Evolutionary conservation across 2,113 vertebrate genomes (phyloP).

Genomic region (Origma solitaria): DNA sequence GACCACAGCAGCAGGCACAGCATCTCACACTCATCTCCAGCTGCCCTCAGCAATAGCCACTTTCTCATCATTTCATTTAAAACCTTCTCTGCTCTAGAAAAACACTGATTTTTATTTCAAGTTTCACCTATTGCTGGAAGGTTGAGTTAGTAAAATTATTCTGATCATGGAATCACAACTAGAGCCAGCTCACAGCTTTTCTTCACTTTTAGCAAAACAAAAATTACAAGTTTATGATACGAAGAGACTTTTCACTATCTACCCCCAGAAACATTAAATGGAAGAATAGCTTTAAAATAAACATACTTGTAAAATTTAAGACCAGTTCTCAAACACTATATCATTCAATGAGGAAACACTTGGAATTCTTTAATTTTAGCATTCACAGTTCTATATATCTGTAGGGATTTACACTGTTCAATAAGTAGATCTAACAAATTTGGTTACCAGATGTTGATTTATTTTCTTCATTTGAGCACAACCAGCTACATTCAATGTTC

Average conservation of each 20-base stretch:
- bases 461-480: background rate
- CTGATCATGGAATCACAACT: background rate
- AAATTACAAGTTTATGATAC: background rate
- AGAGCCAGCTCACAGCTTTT: background rate
- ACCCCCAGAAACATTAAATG: background rate
- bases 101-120: background rate
- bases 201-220: background rate
- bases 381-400: background rate
- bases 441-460: background rate
- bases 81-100: background rate
- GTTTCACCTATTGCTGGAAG: background rate
- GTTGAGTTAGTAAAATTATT: background rate
- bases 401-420: background rate
- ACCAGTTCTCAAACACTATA: rapidly evolving
- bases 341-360: background rate
- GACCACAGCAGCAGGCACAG: background rate
- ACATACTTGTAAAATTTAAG: background rate
- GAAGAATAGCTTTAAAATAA: background rate
- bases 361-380: background rate
- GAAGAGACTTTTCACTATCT: background rate
- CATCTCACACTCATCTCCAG: background rate
- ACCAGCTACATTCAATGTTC: background rate
- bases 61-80: background rate
- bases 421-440: background rate
- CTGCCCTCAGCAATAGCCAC: background rate